Conservation (phyloP, 1,140 invertebrate genomes). For the Meloidogyne floridensis region DNA sequence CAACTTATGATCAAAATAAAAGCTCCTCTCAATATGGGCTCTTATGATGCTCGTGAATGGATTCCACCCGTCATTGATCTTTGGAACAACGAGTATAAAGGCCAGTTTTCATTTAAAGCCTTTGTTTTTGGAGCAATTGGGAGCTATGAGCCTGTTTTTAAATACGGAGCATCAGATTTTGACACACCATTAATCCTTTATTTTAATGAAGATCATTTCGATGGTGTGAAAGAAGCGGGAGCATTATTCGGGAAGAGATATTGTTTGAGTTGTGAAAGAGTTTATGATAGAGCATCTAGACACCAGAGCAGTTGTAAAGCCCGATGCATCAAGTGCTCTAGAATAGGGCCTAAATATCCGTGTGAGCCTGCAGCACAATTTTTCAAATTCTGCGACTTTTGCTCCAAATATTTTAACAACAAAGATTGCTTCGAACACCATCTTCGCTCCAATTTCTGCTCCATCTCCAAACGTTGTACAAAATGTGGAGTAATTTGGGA, state of each 20-base stretch:
- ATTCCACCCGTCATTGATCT: not conserved
- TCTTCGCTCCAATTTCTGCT: not conserved
- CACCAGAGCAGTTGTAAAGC: not conserved
- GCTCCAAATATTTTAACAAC: not conserved
- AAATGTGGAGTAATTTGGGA: slow-evolving; percentile 16
- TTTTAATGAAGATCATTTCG: not conserved
- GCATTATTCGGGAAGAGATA: not conserved
- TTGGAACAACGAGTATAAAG: not conserved
- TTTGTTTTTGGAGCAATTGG: not conserved
- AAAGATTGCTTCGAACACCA: not conserved
- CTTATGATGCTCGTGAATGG: not conserved
- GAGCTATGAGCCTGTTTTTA: not conserved
- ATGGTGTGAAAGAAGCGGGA: not conserved
- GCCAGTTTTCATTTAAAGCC: not conserved
- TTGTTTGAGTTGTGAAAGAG: not conserved
- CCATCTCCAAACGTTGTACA: not conserved
- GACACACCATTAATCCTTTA: not conserved
- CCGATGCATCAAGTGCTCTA: not conserved
- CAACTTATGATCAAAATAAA: not conserved
- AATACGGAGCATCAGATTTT: not conserved
- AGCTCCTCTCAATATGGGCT: not conserved
- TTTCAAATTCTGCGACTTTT: not conserved
- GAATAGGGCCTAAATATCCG: not conserved
- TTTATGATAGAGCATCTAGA: not conserved
- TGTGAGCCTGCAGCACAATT: not conserved